Conservation (phyloP, 2,113 vertebrate genomes). For the Myotis lucifugus region DNA sequence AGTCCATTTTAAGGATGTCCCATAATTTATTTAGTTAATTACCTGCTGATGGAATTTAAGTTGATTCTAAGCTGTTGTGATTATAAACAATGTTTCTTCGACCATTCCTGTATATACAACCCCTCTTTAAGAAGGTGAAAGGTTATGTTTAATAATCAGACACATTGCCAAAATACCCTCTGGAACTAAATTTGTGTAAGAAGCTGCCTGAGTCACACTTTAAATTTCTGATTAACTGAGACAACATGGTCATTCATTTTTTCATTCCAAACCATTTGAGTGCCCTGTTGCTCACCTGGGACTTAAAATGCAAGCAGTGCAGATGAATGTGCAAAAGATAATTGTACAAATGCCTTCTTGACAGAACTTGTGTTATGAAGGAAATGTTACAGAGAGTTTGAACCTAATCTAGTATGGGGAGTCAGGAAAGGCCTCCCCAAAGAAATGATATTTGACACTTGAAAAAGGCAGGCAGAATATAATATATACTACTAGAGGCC, state of each 20-base stretch:
- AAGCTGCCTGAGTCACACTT: background rate
- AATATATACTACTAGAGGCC: no score
- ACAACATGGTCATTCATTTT: background rate
- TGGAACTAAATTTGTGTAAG: background rate
- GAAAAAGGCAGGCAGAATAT: background rate
- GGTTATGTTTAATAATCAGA: background rate
- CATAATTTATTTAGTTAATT: conserved; percentile 23
- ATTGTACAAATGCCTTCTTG: background rate
- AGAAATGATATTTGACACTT: background rate
- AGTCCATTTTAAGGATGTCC: background rate
- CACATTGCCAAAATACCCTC: background rate
- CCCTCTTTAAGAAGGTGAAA: conserved; percentile 11
- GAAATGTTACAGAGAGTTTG: background rate
- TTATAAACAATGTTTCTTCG: conserved; percentile 14
- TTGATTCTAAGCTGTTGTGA: conserved; percentile 7
- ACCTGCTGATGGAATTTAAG: background rate
- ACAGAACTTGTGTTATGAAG: background rate
- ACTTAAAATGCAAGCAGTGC: background rate
- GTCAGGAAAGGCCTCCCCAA: background rate
- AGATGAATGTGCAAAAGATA: background rate
- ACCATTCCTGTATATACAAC: background rate
- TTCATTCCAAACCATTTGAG: conserved; percentile 10
- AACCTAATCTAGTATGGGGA: background rate
- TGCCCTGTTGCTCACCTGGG: background rate
- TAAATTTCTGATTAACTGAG: background rate